Evolutionary conservation across 2,113 vertebrate species (phyloP).

Genomic region (Eudyptes chrysolophus): DNA sequence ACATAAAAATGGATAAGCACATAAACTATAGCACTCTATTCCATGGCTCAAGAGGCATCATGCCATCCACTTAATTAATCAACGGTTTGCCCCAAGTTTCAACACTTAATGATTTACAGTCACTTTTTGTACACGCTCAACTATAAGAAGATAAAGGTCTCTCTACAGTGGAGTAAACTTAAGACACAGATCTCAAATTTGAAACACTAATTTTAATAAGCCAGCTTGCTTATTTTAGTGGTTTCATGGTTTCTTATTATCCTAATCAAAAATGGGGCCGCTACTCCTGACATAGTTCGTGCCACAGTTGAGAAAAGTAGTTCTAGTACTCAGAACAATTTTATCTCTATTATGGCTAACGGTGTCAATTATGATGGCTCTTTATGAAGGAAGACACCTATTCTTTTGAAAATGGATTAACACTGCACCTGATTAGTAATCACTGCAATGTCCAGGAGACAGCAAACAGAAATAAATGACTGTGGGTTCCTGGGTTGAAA

Average conservation of each 20-base stretch:
- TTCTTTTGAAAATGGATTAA: slow-evolving; percentile 20
- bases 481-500: neutral
- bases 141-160: neutral
- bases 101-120: neutral
- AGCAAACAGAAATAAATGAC: neutral
- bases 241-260: neutral
- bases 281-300: neutral
- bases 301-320: neutral
- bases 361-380: neutral
- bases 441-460: neutral
- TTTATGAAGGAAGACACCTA: neutral
- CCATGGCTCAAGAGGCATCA: neutral
- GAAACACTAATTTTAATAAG: neutral
- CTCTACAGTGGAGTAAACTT: neutral
- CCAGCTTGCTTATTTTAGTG: neutral
- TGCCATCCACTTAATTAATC: slow-evolving; percentile 18
- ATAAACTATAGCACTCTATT: slow-evolving; percentile 17
- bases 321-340: neutral
- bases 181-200: neutral
- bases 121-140: neutral
- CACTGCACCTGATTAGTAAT: neutral
- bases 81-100: neutral
- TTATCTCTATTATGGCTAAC: neutral
- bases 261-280: neutral
- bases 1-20: slow-evolving; percentile 32